Evolutionary conservation across 2,888 invertebrate species (phyloP), one percentile per base, ranked within the genome.

Genomic region (Cephus pulcher): DNA sequence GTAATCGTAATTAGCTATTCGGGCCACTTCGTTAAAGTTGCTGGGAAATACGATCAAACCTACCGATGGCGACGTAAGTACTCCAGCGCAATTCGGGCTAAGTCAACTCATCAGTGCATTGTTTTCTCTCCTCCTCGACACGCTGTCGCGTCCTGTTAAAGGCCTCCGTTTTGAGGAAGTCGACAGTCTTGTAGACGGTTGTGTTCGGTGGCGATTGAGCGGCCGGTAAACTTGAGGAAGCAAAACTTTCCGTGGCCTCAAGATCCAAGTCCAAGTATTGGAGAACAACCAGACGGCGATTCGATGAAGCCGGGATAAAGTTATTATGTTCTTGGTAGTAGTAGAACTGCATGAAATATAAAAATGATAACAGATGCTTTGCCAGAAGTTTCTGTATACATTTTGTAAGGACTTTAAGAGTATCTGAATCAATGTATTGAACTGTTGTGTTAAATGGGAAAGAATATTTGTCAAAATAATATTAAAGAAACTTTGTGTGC

Each of bases 91-190:
- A 32, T 74, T 69, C 68, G 32, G 56, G 76, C 83, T 85, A 88
- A 73, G 87, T 86, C 80, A 89, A 86, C 83, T 92, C 91, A 75
- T 90, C 90, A 40, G 91, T 89, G 80, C 91, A 92, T 80, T 92
- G 90, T 81, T 92, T 92, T 82, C 96, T 92, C 68, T 95, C 95
- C 81, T 95, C 95, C 89, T 96, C 96, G 0, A 96, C 95, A 88
- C 96, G 95, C 89, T 96, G 95, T 76, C 96, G 94, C 69, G 97
- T 97, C 80, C 96, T 95, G 91, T 97, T 97, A 89, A 98, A 97
- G 11, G 98, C 98, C 90, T 97, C 96, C 0, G 98, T 98, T 93
- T 98, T 98, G 76, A 97, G 93, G 92, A 98, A 98, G 92, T 98
- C 98, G 0, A 98, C 98, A 1, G 96, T 97, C 91, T 98, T 97